phyloP scores from a whole-genome alignment of 1,140 invertebrate species.

The Brachionus manjavacas region DNA sequence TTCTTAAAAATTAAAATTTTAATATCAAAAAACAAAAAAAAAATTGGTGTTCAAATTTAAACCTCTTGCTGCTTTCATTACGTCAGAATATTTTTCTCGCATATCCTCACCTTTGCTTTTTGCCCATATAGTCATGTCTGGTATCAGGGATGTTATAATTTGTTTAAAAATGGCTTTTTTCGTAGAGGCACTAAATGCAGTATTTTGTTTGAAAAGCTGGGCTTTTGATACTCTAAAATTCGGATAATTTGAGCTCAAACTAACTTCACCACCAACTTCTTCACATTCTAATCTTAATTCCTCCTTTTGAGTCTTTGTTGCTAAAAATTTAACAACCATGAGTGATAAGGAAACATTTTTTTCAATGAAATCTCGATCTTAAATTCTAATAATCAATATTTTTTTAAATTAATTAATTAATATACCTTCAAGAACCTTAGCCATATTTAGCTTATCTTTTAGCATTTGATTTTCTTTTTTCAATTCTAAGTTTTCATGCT shows the following conservation, averaged over 20 bases:
- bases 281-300: not conserved
- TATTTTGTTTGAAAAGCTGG: not conserved
- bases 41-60: not conserved
- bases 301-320: not conserved
- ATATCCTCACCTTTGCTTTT: not conserved
- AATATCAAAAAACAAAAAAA: not conserved
- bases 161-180: not conserved
- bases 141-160: not conserved
- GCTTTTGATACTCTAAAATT: not conserved
- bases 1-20: not conserved
- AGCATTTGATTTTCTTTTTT: not conserved
- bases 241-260: not conserved
- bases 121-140: not conserved
- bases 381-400: not conserved
- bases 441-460: not conserved
- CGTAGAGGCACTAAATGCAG: not conserved
- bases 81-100: not conserved
- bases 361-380: not conserved
- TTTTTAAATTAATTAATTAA: not conserved
- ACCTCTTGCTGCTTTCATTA: not conserved
- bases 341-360: not conserved
- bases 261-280: not conserved
- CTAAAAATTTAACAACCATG: not conserved
- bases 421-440: not conserved
- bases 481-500: not conserved